Base-by-base conservation (phyloP, 2,888 invertebrate genomes). In the Tillus elongatus region DNA sequence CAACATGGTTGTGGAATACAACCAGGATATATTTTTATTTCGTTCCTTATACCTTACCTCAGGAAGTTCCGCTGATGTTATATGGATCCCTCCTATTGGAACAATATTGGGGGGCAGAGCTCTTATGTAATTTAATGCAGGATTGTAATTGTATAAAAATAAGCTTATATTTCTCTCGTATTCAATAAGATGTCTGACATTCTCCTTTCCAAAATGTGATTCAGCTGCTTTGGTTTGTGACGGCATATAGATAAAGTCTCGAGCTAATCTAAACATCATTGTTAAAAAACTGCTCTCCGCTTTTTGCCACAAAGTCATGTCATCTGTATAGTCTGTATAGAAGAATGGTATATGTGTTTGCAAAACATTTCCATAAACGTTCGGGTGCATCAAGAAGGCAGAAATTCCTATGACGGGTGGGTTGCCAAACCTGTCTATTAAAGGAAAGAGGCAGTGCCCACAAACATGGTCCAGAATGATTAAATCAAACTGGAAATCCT, bases 101-200 rank as follows among this genome's bases (percentile, higher is more conserved):
- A 63, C 60, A 30, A 63, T 54, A 43, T 63, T 61, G 4, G 63
- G 61, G 4, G 60, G 46, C n/a, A 60, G 36, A 0, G 57, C 46
- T 43, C 53, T 52, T 1, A 60, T 51, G 38, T 50, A 51, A 45
- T 56, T 50, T 9, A 61, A 41, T 4, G 53, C 37, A 3, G 54
- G 51, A 46, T 58, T 50, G 15, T 49, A 46, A 45, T 63, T 63
- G 1, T 53, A 41, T 15, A 65, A 42, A 3, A 58, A 36, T 15
- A 63, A 35, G 9, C 52, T 48, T 11, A 60, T 48, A 19, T 47
- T 46, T 14, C 47, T 45, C 35, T 57, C 49, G 1, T 58, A 16
- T 12, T 52, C 43, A 3, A 52, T 36, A 27, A 56, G 42, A 13
- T 39, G 40, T 9, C 37, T 37, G 33, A 57, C 49, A 19, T 52